These are phyloP conservation scores for Latheticus oryzae DNA, from an alignment of 2,888 invertebrate species.

Conservation along the genomic window DNA sequence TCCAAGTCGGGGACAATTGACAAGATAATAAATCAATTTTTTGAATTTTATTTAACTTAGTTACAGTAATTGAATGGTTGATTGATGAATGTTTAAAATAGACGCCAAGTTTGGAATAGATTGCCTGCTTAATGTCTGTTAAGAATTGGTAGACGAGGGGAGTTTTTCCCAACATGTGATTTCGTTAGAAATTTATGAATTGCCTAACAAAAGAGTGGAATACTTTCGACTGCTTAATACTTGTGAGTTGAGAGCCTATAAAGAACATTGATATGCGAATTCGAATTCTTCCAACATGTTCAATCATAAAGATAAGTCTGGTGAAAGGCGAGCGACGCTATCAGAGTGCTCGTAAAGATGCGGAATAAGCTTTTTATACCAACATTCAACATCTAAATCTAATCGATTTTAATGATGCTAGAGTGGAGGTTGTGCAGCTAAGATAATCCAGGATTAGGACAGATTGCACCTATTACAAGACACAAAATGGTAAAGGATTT, in stretches of 20 bases:
- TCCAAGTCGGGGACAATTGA: too few species aligned
- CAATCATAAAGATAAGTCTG: conserved; percentile 44
- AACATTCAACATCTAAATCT: conserved; percentile 48
- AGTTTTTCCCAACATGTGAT: too few species aligned
- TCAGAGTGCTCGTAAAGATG: conserved; percentile 42
- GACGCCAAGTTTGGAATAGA: too few species aligned
- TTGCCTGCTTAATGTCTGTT: too few species aligned
- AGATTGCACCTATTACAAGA: conserved; percentile 53
- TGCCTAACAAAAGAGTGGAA: conserved; percentile 16
- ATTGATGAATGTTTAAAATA: conserved; percentile 1
- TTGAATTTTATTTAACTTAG: conserved; percentile 4
- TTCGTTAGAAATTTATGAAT: conserved; percentile 21
- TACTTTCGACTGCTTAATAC: conserved; percentile 36
- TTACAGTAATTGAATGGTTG: not conserved
- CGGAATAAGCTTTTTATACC: conserved; percentile 47
- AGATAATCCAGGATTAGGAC: conserved; percentile 53
- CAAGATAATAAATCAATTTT: too few species aligned
- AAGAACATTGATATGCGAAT: conserved; percentile 39
- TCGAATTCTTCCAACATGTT: conserved; percentile 43
- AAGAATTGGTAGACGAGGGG: too few species aligned
- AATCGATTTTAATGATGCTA: conserved; percentile 53
- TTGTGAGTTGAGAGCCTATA: conserved; percentile 17
- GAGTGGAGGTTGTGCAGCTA: conserved; percentile 48
- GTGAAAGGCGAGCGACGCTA: conserved; percentile 28
- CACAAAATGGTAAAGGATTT: conserved; percentile 49